Evolutionary conservation across 2,113 vertebrate species (phyloP), one percentile per base, ranked within the genome.

Genomic region (Alethe diademata): DNA sequence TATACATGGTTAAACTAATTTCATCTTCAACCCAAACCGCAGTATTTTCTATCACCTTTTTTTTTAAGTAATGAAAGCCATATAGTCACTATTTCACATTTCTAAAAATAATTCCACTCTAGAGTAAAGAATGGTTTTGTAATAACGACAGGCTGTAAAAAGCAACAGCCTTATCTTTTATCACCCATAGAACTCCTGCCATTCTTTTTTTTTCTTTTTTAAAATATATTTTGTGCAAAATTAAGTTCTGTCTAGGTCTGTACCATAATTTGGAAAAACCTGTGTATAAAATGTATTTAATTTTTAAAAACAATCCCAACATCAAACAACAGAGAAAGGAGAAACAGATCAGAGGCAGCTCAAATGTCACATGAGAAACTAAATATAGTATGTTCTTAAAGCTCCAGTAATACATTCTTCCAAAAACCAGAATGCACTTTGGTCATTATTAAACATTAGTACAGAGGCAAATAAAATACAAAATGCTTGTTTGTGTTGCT

Each of bases 361-460:
- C 86, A 97, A 97, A 96, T 96, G 97, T 94, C 93, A 98, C 95
- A 95, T 97, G 95, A 98, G 97, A 97, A 98, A 98, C 90, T 97
- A 98, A 97, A 93, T 95, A 96, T 4, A 83, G 86, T 88, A 95
- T 97, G 97, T 98, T 97, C 96, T 98, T 98, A 98, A 98, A 98
- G 98, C 98, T 97, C 97, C 96, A 96, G 97, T 95, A 97, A 98
- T 98, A 98, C 98, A 98, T 98, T 98, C 97, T 96, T 97, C 96
- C 94, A 97, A 97, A 98, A 97, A 98, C 97, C 97, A 98, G 97
- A 98, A 98, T 99, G 98, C 98, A 99, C 99, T 99, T 99, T 99
- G 99, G 98, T 99, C 98, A 98, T 98, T 97, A 97, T 98, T 96
- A 97, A 97, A 98, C 92, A 96, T 97, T 91, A 97, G 91, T 97